A percentile compares a stretch with the other conserved stretches of the same genome.
Conservation (phyloP, 35 echinoderm and acorn worm genomes). For the Lytechinus variegatus region DNA sequence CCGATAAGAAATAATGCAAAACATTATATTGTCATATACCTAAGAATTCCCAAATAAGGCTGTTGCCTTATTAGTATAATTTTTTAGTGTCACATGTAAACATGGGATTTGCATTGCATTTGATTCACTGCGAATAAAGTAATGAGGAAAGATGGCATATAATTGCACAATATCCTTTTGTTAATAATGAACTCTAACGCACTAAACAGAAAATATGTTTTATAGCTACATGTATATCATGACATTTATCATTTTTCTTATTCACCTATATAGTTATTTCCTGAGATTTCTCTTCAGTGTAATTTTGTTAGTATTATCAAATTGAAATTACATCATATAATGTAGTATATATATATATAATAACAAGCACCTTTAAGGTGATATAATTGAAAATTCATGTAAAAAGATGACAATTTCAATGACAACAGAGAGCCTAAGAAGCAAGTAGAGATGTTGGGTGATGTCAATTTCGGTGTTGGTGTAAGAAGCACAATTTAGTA, state of each 20-base stretch:
- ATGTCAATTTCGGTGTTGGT: too few species aligned
- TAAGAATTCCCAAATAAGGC: too few species aligned
- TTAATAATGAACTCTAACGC: too few species aligned
- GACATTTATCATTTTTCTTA: not conserved
- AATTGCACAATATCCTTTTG: not conserved
- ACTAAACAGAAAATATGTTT: too few species aligned
- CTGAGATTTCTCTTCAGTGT: not conserved
- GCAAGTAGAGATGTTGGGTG: not conserved
- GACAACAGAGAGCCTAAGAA: not conserved
- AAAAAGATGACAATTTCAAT: not conserved
- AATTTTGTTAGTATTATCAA: not conserved
- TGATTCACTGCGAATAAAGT: not conserved
- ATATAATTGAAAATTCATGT: not conserved
- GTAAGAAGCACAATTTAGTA: too few species aligned
- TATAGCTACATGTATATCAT: too few species aligned
- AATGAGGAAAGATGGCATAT: not conserved
- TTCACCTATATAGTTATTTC: not conserved
- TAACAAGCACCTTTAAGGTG: not conserved
- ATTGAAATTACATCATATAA: not conserved
- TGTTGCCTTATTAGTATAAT: not conserved
- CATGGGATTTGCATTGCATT: not conserved
- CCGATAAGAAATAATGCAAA: too few species aligned
- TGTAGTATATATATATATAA: not conserved
- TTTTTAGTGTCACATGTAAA: not conserved
- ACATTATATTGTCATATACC: too few species aligned